Percentiles rank a stretch among this genome's conserved stretches.
These are phyloP conservation scores for Dissostichus mawsoni DNA, from an alignment of 2,113 vertebrate genomes.

Conservation along the genomic window DNA sequence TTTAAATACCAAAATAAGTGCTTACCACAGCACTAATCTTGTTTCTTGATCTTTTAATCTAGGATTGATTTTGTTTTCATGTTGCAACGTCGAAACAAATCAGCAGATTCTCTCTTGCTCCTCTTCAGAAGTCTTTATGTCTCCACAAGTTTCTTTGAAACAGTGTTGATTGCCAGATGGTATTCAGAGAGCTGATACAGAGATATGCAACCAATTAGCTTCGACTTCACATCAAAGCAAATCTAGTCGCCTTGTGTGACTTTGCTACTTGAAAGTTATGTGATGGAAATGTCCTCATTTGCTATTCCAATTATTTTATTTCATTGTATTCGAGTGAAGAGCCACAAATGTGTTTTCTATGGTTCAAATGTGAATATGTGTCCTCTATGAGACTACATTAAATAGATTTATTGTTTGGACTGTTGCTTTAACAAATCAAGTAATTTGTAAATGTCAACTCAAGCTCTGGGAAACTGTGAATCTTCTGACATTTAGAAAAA, in stretches of 20 bases:
- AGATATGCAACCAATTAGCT: neutral
- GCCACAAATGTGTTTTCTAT: neutral
- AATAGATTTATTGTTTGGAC: neutral
- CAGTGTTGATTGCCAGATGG: slow-evolving; percentile 11
- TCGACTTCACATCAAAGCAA: neutral
- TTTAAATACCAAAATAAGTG: neutral
- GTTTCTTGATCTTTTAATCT: neutral
- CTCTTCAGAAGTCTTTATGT: neutral
- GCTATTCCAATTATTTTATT: neutral
- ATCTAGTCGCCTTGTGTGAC: neutral
- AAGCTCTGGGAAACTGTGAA: neutral
- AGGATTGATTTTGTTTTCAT: neutral
- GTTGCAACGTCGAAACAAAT: neutral
- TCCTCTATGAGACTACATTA: neutral
- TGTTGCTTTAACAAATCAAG: neutral
- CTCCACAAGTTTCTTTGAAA: slow-evolving; percentile 18
- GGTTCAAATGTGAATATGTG: neutral
- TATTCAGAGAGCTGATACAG: neutral
- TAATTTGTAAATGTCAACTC: neutral
- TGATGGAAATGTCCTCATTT: neutral
- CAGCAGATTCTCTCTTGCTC: neutral
- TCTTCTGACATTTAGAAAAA: neutral
- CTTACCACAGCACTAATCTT: neutral
- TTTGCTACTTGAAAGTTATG: neutral
- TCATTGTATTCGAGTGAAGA: too few relatives aligned